Conservation (phyloP, 2,888 invertebrate genomes). For the Erebia ligea region DNA sequence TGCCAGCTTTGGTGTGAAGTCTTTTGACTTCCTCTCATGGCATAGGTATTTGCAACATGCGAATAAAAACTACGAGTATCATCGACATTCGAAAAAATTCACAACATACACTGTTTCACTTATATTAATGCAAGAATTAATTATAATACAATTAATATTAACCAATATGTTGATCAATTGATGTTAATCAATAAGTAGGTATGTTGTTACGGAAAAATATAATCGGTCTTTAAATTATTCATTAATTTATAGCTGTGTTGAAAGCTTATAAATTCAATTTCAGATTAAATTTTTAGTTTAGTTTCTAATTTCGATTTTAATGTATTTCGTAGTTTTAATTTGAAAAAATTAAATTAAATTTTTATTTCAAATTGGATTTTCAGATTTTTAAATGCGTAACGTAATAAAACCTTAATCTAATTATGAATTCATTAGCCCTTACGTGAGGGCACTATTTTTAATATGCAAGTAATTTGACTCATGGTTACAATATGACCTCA, state of each 20-base stretch:
- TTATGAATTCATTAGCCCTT: background rate
- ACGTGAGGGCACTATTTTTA: constrained; percentile 14
- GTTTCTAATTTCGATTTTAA: too few relatives aligned
- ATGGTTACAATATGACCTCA: constrained; percentile 29
- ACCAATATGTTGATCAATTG: background rate
- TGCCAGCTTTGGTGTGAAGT: background rate
- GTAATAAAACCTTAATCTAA: background rate
- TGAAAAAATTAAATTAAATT: too few relatives aligned
- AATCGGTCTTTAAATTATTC: background rate
- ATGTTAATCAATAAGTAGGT: too few relatives aligned
- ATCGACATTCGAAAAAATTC: background rate
- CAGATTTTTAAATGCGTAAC: too few relatives aligned
- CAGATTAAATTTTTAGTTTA: too few relatives aligned
- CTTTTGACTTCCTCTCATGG: background rate
- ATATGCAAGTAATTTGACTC: constrained; percentile 17
- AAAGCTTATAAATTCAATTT: background rate
- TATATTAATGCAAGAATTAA: background rate
- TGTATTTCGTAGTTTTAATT: too few relatives aligned
- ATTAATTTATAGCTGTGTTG: background rate
- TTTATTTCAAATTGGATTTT: background rate
- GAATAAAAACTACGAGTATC: background rate
- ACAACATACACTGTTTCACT: background rate
- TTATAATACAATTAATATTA: background rate
- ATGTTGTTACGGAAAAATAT: background rate
- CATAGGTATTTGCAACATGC: constrained; percentile 1